phyloP scores from a whole-genome alignment of 2,888 invertebrate genomes.

The Mesochorus sp. region DNA sequence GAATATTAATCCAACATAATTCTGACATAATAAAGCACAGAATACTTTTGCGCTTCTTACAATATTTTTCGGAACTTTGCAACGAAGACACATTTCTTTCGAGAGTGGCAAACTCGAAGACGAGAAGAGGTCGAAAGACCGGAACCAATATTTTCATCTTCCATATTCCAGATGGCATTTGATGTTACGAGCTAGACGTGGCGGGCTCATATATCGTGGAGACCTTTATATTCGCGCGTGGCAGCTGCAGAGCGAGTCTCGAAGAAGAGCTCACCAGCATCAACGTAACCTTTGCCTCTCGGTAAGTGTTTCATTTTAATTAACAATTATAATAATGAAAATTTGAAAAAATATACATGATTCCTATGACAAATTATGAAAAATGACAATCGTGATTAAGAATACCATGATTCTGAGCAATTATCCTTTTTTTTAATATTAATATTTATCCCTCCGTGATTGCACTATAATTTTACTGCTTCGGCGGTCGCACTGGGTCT shows the following conservation, averaged over 20 bases:
- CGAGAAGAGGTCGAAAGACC: not conserved
- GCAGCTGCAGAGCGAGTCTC: conserved; percentile 83
- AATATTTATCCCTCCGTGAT: no score
- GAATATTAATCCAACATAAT: not conserved
- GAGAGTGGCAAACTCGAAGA: not conserved
- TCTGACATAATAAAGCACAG: no score
- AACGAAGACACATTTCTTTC: conserved; percentile 3
- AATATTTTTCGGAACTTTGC: not conserved
- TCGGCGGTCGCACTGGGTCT: no score
- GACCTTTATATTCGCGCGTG: conserved; percentile 84
- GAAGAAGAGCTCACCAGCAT: conserved; percentile 76
- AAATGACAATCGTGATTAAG: not conserved
- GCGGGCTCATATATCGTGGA: conserved; percentile 82
- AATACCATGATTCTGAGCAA: no score
- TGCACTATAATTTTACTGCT: no score
- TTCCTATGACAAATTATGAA: not conserved
- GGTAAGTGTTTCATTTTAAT: conserved; percentile 71
- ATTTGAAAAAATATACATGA: not conserved
- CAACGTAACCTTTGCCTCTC: conserved; percentile 77
- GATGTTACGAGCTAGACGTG: conserved; percentile 82
- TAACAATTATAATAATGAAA: no score
- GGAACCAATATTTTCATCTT: conserved; percentile 48
- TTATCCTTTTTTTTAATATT: no score
- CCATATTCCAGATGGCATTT: conserved; percentile 83
- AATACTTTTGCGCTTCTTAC: not conserved